phyloP scores from a whole-genome alignment of 2,113 vertebrate genomes.

The Redunca redunca region DNA sequence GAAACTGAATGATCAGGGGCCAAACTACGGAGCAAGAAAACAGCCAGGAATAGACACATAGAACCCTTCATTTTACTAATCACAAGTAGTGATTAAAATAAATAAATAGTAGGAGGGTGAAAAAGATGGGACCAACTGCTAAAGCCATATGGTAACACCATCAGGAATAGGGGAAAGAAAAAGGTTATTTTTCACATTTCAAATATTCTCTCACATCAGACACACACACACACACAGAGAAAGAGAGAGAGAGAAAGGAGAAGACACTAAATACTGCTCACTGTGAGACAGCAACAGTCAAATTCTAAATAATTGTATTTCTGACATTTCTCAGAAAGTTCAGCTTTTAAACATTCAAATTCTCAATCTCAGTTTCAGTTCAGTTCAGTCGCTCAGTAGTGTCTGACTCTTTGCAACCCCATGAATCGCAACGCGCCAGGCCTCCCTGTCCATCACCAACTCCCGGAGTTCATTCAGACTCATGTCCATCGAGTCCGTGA shows the following conservation, averaged over 20 bases:
- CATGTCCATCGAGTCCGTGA: too few species aligned
- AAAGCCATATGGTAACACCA: constrained; percentile 61
- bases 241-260: neutral
- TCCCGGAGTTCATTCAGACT: too few species aligned
- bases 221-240: neutral
- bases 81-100: constrained; percentile 59
- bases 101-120: constrained; percentile 65
- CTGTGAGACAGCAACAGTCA: neutral
- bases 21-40: neutral
- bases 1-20: neutral
- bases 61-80: constrained; percentile 18
- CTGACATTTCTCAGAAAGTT: neutral
- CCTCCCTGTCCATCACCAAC: too few species aligned
- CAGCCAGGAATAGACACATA: constrained; percentile 34
- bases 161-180: neutral
- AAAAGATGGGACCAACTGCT: constrained; percentile 58
- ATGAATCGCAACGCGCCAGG: too few species aligned
- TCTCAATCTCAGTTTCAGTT: neutral
- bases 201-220: constrained; percentile 15
- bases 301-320: neutral
- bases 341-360: neutral
- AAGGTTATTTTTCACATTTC: constrained; percentile 53
- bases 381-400: neutral
- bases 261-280: neutral
- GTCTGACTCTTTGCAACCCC: too few species aligned